phyloP scores from a whole-genome alignment of 2,888 invertebrate genomes.

The Ramazzottius varieornatus region DNA sequence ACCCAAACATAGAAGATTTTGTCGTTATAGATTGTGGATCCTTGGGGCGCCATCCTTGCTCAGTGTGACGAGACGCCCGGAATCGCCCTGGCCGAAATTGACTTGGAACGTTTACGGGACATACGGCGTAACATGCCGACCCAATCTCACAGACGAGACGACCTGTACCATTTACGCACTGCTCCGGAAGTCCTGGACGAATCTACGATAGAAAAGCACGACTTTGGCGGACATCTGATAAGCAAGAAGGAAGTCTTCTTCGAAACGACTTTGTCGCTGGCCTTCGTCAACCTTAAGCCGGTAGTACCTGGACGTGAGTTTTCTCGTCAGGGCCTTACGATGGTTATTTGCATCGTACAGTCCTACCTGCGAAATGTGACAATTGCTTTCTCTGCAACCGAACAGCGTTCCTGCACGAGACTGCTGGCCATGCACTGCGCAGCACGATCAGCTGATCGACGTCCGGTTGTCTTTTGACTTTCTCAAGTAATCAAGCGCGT shows the following conservation, averaged over 20 bases:
- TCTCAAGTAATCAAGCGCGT: no score
- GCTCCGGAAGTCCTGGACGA: background rate
- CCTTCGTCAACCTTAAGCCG: slow-evolving; percentile 67
- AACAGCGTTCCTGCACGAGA: background rate
- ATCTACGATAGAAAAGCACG: background rate
- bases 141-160: slow-evolving; percentile 46
- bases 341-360: background rate
- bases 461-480: no score
- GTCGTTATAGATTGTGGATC: slow-evolving; percentile 41
- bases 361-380: no score
- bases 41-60: slow-evolving; percentile 67
- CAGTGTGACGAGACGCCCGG: slow-evolving; percentile 34
- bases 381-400: no score
- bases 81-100: slow-evolving; percentile 43
- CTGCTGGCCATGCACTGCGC: background rate
- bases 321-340: background rate
- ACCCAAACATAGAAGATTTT: background rate
- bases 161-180: slow-evolving; percentile 27
- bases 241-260: slow-evolving; percentile 35
- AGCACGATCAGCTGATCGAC: no score
- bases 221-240: background rate
- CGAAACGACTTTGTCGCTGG: slow-evolving; percentile 38
- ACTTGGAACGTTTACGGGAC: slow-evolving; percentile 31
- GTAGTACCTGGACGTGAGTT: slow-evolving; percentile 41
- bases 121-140: slow-evolving; percentile 65